Conservation (phyloP, 2,113 vertebrate species). For the Gopherus evgoodei region DNA sequence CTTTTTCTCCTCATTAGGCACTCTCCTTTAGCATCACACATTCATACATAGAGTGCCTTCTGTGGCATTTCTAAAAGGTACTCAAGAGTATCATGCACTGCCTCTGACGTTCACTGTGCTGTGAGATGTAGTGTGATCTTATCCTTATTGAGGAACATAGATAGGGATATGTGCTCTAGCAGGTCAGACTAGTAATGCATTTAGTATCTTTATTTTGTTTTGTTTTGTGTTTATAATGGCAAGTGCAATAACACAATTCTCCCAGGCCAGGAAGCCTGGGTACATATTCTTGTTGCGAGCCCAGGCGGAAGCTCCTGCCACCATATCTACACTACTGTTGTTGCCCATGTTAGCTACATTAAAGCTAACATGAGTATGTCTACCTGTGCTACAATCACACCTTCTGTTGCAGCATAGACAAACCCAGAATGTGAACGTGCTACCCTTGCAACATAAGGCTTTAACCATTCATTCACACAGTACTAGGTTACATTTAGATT, state of each 20-base stretch:
- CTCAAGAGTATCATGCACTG: background rate
- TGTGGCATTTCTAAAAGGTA: conserved; percentile 3
- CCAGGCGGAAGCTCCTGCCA: background rate
- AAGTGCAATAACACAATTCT: background rate
- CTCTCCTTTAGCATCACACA: background rate
- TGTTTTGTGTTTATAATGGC: background rate
- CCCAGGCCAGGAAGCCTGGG: background rate
- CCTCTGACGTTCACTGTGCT: background rate
- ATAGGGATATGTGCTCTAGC: background rate
- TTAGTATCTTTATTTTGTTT: background rate
- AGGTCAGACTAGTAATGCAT: background rate
- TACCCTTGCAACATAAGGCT: background rate
- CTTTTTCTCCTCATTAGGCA: background rate
- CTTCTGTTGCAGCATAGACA: background rate
- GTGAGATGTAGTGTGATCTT: background rate
- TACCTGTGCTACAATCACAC: background rate
- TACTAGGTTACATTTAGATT: background rate
- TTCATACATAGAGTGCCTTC: conserved; percentile 27
- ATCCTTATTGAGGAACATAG: background rate
- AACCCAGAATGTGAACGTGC: background rate
- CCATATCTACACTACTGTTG: background rate
- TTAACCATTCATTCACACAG: background rate
- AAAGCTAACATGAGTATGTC: background rate
- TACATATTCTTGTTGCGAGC: background rate
- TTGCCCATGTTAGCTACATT: background rate